Evolutionary conservation across 2,888 invertebrate species (phyloP), one percentile per base, ranked within the genome.

Genomic region (Morpho achilles): DNA sequence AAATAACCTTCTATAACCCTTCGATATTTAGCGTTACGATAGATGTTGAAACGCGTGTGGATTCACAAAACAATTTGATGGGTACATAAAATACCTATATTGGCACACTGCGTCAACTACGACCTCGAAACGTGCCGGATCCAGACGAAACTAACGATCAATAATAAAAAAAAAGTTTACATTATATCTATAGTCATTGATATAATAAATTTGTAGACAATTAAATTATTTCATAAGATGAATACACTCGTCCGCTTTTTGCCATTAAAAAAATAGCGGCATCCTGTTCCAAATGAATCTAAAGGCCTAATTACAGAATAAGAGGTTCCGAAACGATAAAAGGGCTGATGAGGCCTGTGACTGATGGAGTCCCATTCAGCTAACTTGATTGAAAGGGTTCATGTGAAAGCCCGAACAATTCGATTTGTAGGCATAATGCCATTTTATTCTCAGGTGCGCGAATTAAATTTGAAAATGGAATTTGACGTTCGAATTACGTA

Each of bases 291-390:
- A 71, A 70, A 71, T 71, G 69, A 71, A 77, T 79, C 70, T 75
- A 71, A 70, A 73, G 72, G 74, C 78, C 85, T 87, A 87, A 87
- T 86, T 87, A 85, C 79, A 76, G 71, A 78, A 77, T 75, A 73
- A 77, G 76, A 74, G 76, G 69, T 71, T 70, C 70, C 67, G 68
- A 74, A 70, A 75, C 69, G 71, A 82, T 77, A 81, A 83, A 85
- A 74, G 81, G 74, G 66, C 72, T 72, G 72, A 70, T 74, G 69
- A 69, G 68, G 69, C 72, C 75, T 76, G 77, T 72, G 76, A 77
- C 77, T 82, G 84, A 84, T 82, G 82, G 78, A 80, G 79, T 70
- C 70, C 83, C 79, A 84, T 88, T 86, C 80, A 87, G 70, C 67
- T 72, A 68, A 72, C 65, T 71, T 80, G 78, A 84, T 84, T 85